Evolutionary conservation across 2,113 vertebrate genomes (phyloP).

Genomic region (Poeciliopsis turrubarensis): DNA sequence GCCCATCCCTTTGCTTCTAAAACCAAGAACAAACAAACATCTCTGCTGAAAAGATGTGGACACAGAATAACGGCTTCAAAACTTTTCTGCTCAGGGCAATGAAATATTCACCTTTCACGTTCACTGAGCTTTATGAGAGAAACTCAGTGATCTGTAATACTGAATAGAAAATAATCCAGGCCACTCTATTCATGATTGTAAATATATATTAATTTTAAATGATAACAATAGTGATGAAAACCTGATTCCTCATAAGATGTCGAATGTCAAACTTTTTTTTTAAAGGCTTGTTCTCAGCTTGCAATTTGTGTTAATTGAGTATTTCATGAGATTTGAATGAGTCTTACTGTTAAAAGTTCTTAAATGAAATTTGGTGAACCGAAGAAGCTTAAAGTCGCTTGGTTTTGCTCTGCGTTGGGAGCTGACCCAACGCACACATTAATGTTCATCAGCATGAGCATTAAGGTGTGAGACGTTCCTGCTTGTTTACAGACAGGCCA

Average conservation of each 20-base stretch:
- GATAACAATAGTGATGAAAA: no score
- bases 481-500: neutral
- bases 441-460: neutral
- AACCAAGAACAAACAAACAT: slow-evolving; percentile 29
- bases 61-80: slow-evolving; percentile 13
- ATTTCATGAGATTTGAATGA: no score
- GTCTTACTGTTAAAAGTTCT: neutral
- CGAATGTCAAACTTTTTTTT: no score
- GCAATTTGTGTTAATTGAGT: no score
- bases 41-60: slow-evolving; percentile 19
- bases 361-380: neutral
- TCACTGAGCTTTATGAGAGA: neutral
- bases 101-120: neutral
- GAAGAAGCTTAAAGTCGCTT: neutral
- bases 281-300: no score
- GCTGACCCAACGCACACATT: no score
- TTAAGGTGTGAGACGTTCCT: neutral
- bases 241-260: no score
- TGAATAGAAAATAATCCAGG: neutral
- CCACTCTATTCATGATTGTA: neutral
- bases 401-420: neutral
- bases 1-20: slow-evolving; percentile 19
- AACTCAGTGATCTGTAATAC: neutral
- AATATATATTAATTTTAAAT: no score
- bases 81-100: slow-evolving; percentile 5